Evolutionary conservation across 2,888 invertebrate genomes (phyloP).

Genomic region (Microchrysa polita): DNA sequence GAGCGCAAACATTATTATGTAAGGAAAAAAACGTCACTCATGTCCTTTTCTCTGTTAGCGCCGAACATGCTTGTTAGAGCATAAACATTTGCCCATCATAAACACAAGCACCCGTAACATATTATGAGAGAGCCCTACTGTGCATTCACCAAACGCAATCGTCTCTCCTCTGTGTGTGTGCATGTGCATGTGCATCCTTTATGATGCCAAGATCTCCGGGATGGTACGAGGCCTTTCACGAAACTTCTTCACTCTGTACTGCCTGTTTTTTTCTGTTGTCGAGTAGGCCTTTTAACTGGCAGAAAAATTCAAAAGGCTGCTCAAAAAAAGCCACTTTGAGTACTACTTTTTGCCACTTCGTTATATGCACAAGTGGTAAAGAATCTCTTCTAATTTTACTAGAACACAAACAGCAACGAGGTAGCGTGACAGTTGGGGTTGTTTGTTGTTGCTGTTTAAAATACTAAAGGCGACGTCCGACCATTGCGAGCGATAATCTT

Average conservation of each 20-base stretch:
- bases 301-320: conserved; percentile 30
- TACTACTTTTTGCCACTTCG: conserved; percentile 42
- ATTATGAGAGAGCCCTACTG: conserved; percentile 23
- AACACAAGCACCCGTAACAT: conserved; percentile 30
- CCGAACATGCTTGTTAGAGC: neutral
- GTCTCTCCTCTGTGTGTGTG: no score
- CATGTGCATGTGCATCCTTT: neutral
- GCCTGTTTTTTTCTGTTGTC: neutral
- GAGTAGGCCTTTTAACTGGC: conserved; percentile 27
- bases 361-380: conserved; percentile 42
- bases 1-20: no score
- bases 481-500: no score
- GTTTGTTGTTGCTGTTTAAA: no score
- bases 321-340: conserved; percentile 41
- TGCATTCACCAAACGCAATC: neutral
- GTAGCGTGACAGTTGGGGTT: neutral
- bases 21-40: neutral
- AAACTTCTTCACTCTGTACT: neutral
- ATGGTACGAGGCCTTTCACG: no score
- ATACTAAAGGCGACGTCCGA: no score
- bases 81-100: conserved; percentile 30
- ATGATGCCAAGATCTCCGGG: neutral
- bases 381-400: conserved; percentile 3
- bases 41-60: neutral
- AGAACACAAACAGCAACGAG: neutral